A percentile compares a stretch with the other conserved stretches of the same genome.
phyloP scores from a whole-genome alignment of 2,113 vertebrate species.

The Labeo catla region DNA sequence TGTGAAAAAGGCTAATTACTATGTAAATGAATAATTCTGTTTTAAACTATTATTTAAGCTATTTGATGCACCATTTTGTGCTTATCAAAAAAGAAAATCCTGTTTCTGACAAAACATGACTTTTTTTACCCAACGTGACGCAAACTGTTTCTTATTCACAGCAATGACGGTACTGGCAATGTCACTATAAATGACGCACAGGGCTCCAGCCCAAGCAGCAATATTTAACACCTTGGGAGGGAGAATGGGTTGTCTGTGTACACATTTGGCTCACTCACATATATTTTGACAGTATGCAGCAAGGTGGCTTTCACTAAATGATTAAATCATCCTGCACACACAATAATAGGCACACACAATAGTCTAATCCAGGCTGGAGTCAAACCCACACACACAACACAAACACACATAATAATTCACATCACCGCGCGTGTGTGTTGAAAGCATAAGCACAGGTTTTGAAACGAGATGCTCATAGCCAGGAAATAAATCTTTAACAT shows the following conservation, averaged over 20 bases:
- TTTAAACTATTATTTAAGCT: background rate
- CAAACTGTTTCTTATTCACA: background rate
- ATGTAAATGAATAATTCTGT: background rate
- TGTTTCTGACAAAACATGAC: background rate
- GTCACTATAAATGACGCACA: background rate
- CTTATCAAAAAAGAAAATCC: background rate
- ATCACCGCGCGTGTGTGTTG: slow-evolving; percentile 12
- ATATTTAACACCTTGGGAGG: background rate
- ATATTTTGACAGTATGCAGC: background rate
- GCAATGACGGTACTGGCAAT: background rate
- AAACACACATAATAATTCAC: slow-evolving; percentile 30
- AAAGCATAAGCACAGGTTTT: slow-evolving; percentile 38
- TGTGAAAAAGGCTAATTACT: no score
- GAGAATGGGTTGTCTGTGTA: background rate
- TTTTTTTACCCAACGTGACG: background rate
- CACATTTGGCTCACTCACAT: background rate
- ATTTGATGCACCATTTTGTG: background rate
- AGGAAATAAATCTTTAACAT: slow-evolving; percentile 41
- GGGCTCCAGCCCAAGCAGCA: slow-evolving; percentile 9
- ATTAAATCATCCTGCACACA: slow-evolving; percentile 15
- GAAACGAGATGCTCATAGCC: background rate
- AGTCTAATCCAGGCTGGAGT: slow-evolving; percentile 12
- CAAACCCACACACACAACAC: slow-evolving; percentile 26
- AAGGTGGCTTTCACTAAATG: background rate
- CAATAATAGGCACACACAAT: background rate